Evolutionary conservation across 2,888 invertebrate genomes (phyloP).

Genomic region (Aphelenchoides bicaudatus): DNA sequence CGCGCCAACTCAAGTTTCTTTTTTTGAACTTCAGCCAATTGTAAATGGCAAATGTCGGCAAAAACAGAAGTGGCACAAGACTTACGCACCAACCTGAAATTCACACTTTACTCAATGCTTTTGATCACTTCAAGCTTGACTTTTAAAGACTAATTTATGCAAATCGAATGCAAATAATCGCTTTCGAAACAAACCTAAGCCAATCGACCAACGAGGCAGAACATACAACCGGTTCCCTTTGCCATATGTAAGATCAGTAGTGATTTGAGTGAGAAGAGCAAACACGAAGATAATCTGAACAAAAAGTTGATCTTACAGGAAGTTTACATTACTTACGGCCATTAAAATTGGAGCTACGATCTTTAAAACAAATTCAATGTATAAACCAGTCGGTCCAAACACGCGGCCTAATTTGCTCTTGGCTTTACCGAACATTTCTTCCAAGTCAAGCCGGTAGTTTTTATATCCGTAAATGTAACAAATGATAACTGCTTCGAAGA

Average conservation of each 20-base stretch:
- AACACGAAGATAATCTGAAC: conserved; percentile 19
- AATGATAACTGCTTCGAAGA: conserved; percentile 36
- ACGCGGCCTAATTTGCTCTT: conserved; percentile 1
- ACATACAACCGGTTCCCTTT: conserved; percentile 17
- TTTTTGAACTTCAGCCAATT: conserved; percentile 14
- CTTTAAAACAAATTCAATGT: too few relatives aligned
- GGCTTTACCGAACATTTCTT: conserved; percentile 12
- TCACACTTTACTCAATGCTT: too few relatives aligned
- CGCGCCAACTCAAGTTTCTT: background rate
- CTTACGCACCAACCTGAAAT: conserved; percentile 13
- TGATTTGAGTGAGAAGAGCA: conserved; percentile 10
- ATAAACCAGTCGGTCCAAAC: conserved; percentile 12
- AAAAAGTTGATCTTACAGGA: background rate
- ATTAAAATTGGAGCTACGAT: too few relatives aligned
- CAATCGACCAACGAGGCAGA: conserved; percentile 19
- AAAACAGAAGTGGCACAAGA: conserved; percentile 2
- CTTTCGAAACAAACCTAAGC: too few relatives aligned
- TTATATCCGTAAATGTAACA: conserved; percentile 39
- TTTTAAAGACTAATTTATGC: too few relatives aligned
- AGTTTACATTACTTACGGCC: too few relatives aligned
- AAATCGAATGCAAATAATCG: too few relatives aligned
- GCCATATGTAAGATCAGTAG: conserved; percentile 18
- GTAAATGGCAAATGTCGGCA: conserved; percentile 20
- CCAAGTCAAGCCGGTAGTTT: conserved; percentile 5
- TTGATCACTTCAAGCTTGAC: too few relatives aligned